Evolutionary conservation across 2,888 invertebrate genomes (phyloP).

Genomic region (Disparrhopalites patrizii): DNA sequence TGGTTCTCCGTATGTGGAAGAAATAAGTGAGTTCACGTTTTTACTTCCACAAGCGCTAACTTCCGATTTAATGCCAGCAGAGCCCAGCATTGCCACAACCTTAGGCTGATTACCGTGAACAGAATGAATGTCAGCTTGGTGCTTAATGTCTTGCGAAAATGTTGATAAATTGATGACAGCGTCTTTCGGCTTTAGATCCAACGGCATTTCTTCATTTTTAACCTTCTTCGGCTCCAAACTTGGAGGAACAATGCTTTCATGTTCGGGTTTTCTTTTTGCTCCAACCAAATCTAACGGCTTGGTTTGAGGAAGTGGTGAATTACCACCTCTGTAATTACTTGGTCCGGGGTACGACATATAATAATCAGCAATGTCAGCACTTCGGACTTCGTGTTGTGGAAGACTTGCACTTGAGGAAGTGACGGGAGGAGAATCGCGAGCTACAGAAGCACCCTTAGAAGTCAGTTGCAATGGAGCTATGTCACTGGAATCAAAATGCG

Average conservation of each 20-base stretch:
- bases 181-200: constrained; percentile 3
- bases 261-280: constrained; percentile 45
- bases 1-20: not conserved
- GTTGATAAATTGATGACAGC: constrained; percentile 13
- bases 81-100: not conserved
- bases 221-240: constrained; percentile 23
- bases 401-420: constrained; percentile 53
- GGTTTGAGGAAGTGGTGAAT: constrained; percentile 51
- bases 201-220: constrained; percentile 10
- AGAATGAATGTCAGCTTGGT: not conserved
- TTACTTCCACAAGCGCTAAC: too few species aligned
- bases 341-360: constrained; percentile 30
- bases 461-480: constrained; percentile 58
- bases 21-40: not conserved
- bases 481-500: constrained; percentile 50
- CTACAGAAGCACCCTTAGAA: constrained; percentile 57
- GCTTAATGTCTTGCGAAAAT: constrained; percentile 1
- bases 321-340: constrained; percentile 5
- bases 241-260: constrained; percentile 12
- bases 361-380: constrained; percentile 36
- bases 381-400: constrained; percentile 42
- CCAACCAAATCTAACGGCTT: constrained; percentile 73
- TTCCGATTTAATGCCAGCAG: too few species aligned
- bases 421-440: constrained; percentile 53
- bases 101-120: not conserved